These are phyloP conservation scores for Eudorcas thomsonii DNA, from an alignment of 2,113 vertebrate species.

Conservation along the genomic window DNA sequence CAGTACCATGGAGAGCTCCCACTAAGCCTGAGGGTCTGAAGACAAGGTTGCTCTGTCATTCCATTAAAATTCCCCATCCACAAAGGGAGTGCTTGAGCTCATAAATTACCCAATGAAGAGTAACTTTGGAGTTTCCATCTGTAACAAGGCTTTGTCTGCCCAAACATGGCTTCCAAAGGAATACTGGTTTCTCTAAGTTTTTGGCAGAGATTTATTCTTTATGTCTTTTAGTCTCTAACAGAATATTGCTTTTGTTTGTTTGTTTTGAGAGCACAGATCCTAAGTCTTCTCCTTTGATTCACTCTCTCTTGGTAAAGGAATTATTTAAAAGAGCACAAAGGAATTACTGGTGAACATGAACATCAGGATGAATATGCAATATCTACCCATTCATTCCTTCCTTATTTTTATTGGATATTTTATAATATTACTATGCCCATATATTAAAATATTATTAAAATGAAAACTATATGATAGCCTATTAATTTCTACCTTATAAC, in stretches of 20 bases:
- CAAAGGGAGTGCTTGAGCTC: not conserved
- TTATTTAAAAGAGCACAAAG: not conserved
- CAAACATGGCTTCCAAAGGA: not conserved
- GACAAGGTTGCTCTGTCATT: not conserved
- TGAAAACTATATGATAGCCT: not conserved
- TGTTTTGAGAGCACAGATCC: not conserved
- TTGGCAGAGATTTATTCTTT: not conserved
- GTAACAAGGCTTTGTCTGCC: not conserved
- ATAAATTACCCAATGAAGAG: not conserved
- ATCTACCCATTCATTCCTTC: not conserved
- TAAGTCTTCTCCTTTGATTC: not conserved
- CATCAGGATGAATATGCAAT: not conserved
- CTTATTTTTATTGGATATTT: conserved; percentile 8
- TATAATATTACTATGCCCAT: not conserved
- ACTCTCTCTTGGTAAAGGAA: not conserved
- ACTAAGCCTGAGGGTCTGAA: not conserved
- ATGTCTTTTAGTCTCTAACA: not conserved
- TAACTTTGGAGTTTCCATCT: not conserved
- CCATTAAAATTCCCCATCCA: not conserved
- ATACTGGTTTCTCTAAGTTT: not conserved
- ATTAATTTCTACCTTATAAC: not conserved
- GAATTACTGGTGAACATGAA: not conserved
- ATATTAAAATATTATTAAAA: not conserved
- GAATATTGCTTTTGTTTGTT: not conserved
- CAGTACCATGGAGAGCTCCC: not conserved